Conservation (phyloP, 2,113 vertebrate genomes). For the Dicerorhinus sumatrensis region DNA sequence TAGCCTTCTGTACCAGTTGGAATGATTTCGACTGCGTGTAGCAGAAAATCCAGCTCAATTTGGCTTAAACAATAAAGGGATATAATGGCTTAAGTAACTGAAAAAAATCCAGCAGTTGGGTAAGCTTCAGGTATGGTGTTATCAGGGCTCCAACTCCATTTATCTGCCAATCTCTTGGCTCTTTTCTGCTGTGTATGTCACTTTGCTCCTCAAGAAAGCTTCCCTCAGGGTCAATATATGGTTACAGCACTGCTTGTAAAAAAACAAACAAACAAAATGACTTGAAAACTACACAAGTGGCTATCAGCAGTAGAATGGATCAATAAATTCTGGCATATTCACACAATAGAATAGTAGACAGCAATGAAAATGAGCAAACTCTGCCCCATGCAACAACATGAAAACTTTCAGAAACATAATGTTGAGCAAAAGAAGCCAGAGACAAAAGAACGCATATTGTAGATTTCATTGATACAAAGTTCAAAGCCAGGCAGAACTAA, state of each 20-base stretch:
- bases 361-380: neutral
- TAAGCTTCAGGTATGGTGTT: neutral
- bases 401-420: neutral
- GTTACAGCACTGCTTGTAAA: neutral
- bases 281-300: neutral
- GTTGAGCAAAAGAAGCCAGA: neutral
- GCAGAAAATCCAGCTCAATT: slow-evolving; percentile 10
- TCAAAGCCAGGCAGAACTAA: neutral
- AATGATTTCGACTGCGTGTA: neutral
- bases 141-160: neutral
- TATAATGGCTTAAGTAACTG: neutral
- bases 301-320: neutral
- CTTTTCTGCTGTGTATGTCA: neutral
- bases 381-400: neutral
- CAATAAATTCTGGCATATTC: neutral
- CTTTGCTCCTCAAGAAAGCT: neutral
- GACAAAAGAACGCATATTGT: neutral
- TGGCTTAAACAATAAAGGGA: neutral
- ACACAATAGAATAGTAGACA: neutral
- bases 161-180: neutral
- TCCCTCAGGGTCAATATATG: neutral
- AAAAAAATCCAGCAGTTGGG: neutral
- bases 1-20: slow-evolving; percentile 4
- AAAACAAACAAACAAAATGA: neutral
- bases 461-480: neutral